Evolutionary conservation across 2,113 vertebrate genomes (phyloP).

Genomic region (Gnathonemus longibarbis): DNA sequence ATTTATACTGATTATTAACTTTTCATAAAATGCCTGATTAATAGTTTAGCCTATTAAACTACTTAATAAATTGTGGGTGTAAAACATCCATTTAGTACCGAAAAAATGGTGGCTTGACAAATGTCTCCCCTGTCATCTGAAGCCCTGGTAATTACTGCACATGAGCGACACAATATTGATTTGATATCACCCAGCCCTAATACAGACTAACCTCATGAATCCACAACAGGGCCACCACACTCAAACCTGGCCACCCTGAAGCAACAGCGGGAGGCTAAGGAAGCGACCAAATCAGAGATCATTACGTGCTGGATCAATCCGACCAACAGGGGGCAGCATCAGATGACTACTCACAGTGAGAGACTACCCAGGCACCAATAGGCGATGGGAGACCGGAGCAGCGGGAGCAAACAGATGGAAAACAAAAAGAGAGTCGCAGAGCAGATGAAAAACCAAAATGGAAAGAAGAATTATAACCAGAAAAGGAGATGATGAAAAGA

Average conservation of each 20-base stretch:
- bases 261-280: background rate
- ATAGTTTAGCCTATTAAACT: no score
- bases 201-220: background rate
- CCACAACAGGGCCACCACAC: background rate
- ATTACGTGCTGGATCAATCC: background rate
- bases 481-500: background rate
- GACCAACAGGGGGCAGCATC: conserved; percentile 21
- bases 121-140: no score
- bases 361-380: conserved; percentile 48
- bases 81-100: no score
- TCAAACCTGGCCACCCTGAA: background rate
- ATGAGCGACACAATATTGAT: no score
- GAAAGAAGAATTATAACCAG: background rate
- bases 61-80: no score
- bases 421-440: conserved; percentile 40
- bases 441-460: conserved; percentile 10
- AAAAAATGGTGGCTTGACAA: no score
- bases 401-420: conserved; percentile 40
- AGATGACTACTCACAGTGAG: conserved; percentile 59
- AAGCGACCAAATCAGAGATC: background rate
- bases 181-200: no score
- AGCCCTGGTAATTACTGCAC: no score
- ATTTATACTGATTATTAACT: no score
- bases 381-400: conserved; percentile 39
- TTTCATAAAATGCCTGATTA: no score